Evolutionary conservation across 2,113 vertebrate species (phyloP), one percentile per base, ranked within the genome.

Genomic region (Triplophysa siluroides): DNA sequence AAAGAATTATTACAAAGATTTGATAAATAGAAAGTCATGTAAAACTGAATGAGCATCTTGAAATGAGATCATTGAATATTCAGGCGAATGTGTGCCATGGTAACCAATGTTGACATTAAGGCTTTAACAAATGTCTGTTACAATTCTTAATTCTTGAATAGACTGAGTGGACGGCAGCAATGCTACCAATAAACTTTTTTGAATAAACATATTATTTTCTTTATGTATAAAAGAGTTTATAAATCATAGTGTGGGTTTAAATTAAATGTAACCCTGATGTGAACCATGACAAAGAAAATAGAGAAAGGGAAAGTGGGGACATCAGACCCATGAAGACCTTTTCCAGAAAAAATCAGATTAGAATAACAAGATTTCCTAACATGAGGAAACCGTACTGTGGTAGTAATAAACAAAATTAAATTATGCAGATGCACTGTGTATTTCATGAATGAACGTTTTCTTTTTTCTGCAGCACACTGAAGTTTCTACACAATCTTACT

Each of bases 1-100:
- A 80, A 68, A 71, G 65, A 29, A 78, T 70, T 81, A 75, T n/a
- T 43, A 41, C n/a, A 62, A 41, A 78, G 76, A 81, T 74, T 63
- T 60, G 47, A 47, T 24, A 60, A 58, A 61, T 63, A 75, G 21
- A 43, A 56, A 63, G 41, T 69, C 9, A 13, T 58, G 24, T 64
- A 23, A 41, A 60, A 56, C 33, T 38, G 45, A 78, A 33, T 14
- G 56, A 62, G 63, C 11, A 58, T 23, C 52, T 67, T 61, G 67
- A 52, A 61, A 75, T 80, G 52, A 52, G 45, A 33, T 14, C 12
- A 43, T 38, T 38, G 8, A 6, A 38, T 38, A 8, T 38, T 33
- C 0, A 11, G 52, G 47, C 1, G 2, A 67, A 16, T 58, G 26
- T 45, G 72, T 62, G 16, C 72, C 67, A 11, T 8, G 14, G 16